Base-by-base conservation (phyloP, 2,888 invertebrate species). In the Nowickia ferox region DNA sequence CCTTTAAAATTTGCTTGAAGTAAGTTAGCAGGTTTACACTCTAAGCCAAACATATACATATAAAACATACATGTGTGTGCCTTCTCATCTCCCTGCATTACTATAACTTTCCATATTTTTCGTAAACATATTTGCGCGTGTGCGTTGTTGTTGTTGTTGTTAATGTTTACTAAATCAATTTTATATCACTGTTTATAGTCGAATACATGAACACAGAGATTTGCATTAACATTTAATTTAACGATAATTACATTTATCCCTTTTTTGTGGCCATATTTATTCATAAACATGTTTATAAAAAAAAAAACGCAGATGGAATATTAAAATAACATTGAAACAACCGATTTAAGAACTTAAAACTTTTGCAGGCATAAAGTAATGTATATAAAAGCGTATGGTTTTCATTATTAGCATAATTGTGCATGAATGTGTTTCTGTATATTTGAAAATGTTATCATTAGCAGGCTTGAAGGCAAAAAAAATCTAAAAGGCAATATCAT, bases 181-280 rank as follows among this genome's bases (percentile, higher is more conserved):
- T 68, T 48, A 40, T 61, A 22, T 72, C 48, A 55, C 75, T 71
- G 51, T 42, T 61, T 69, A 79, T 59, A 51, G 19, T 61, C 51
- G 42, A 19, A 74, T 9, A 69, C 22, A 75, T 51, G 63, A 75
- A 63, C 68, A 78, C 19, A 48, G 22, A 66, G 53, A 77, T 65
- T 77, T 68, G 42, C 61, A 72, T 59, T 72, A 75, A 66, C 85
- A 84, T 87, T 87, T 51, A 78, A 65, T 84, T 87, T 87, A 84
- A 87, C 74, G 85, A 84, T 85, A 81, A 87, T 85, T 84, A 81
- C 74, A 55, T 80, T 59, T 65, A 84, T 68, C 65, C 81, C 77
- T 81, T 77, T 82, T 78, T 53, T 61, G n/a, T 72, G 17, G 30
- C 17, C 38, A 61, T 59, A 55, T 66, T 78, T 38, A 53, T 65